A percentile compares a stretch with the other conserved stretches of the same genome.
Conservation (phyloP, 2,888 invertebrate species). For the Labia minor region DNA sequence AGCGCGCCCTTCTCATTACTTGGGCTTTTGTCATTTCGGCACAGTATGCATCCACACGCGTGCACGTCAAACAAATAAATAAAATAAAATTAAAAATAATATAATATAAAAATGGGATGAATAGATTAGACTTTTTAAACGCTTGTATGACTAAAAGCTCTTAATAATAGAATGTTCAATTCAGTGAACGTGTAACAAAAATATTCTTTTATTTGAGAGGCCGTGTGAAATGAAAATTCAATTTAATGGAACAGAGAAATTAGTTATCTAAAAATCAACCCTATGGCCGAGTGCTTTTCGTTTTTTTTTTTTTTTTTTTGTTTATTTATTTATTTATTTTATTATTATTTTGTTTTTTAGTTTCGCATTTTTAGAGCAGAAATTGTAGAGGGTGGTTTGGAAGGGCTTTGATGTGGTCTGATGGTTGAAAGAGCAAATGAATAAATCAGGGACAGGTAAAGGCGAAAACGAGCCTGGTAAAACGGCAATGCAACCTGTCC, state of each 20-base stretch:
- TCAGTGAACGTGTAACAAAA: constrained; percentile 13
- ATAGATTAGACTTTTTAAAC: constrained; percentile 1
- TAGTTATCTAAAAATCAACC: constrained; percentile 13
- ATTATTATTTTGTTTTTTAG: background rate
- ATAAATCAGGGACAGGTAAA: background rate
- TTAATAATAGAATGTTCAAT: background rate
- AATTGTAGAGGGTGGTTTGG: background rate
- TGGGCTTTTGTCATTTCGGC: background rate
- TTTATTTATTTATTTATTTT: background rate
- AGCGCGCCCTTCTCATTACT: background rate
- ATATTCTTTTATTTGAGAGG: constrained; percentile 1
- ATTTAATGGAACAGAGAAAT: constrained; percentile 13
- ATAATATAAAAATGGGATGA: background rate
- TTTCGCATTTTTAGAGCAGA: background rate
- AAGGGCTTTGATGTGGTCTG: constrained; percentile 1
- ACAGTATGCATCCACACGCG: background rate
- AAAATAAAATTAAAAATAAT: constrained; percentile 9
- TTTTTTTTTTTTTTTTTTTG: background rate
- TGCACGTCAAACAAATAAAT: constrained; percentile 13
- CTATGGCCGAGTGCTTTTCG: background rate
- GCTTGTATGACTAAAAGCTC: background rate
- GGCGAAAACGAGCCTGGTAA: background rate
- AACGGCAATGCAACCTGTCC: background rate
- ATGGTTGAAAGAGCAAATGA: constrained; percentile 1
- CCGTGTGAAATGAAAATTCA: constrained; percentile 13